Percentiles rank a stretch among this genome's conserved stretches.
Evolutionary conservation across 2,113 vertebrate genomes (phyloP).

Genomic region (Macaca mulatta): DNA sequence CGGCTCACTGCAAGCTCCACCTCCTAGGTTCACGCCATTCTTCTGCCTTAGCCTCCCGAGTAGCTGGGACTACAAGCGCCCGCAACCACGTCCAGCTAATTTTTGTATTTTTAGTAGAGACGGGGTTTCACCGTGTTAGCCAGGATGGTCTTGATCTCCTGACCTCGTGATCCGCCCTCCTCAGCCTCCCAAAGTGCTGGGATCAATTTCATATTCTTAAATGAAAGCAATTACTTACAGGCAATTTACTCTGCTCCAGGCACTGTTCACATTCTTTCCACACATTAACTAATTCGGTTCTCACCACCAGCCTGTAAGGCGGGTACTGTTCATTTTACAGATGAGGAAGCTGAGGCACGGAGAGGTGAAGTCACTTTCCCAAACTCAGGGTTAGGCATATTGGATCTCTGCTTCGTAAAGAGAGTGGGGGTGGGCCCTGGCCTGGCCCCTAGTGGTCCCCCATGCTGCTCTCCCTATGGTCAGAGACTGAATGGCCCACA

Average conservation of each 20-base stretch:
- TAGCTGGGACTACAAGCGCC: too few relatives aligned
- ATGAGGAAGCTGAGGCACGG: background rate
- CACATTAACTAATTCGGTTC: background rate
- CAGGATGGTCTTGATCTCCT: too few relatives aligned
- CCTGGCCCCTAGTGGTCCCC: background rate
- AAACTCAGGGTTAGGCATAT: background rate
- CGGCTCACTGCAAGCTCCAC: too few relatives aligned
- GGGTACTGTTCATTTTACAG: background rate
- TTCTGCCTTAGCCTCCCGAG: too few relatives aligned
- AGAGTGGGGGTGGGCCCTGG: too few relatives aligned
- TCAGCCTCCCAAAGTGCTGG: too few relatives aligned
- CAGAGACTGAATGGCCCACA: background rate
- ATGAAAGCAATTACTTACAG: background rate
- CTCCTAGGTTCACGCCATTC: too few relatives aligned
- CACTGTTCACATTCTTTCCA: background rate
- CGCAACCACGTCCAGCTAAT: accelerated
- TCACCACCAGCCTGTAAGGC: background rate
- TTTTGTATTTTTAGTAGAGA: too few relatives aligned
- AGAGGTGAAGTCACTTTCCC: background rate
- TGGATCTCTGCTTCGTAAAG: background rate
- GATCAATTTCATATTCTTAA: background rate
- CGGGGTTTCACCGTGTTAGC: too few relatives aligned
- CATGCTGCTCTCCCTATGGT: background rate
- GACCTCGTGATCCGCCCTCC: too few relatives aligned
- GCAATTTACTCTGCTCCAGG: background rate